Base-by-base conservation (phyloP, 2,797 vertebrate species). In the Hylomyscus alleni region DNA sequence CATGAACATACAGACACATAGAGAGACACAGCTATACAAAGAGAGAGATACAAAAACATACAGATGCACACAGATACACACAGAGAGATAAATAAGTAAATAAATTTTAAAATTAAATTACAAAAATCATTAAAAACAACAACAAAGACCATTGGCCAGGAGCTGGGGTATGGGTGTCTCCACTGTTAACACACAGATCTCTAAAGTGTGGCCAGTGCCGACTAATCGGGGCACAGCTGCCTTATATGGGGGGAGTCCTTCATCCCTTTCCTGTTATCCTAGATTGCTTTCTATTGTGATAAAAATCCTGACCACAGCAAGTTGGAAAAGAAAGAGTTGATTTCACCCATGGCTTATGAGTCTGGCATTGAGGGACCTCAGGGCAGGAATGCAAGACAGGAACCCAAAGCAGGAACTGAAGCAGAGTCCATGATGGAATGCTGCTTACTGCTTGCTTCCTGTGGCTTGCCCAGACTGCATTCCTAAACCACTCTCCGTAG, bases 221-320 rank as follows among this genome's bases (percentile, higher is more conserved):
- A 54, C 20, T 19, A 29, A 34, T 58, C 12, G 1, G 8, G 34
- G 40, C 14, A 3, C 50, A 13, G n/a, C n/a, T 4, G 20, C n/a
- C 78, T 73, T 5, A 1, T 3, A 0, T 0, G 34, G 31, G 15
- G 4, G 10, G 26, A 6, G 31, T 1, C 37, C 52, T 37, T n/a
- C 69, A 8, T 56, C 60, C 22, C n/a, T 7, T 37, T 19, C 34
- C n/a, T 47, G 60, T 65, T 34, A 40, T 47, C 29, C 82, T 34
- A 13, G 10, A 20, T 31, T 40, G 26, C 2, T 31, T 62, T 47
- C 26, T 62, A 84, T 47, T 31, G 58, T 62, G 82, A 62, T 60
- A 44, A 62, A 84, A 31, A 83, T 62, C 47, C 81, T 84, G 40
- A 65, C 40, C 82, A 34, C 58, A 65, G 60, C 40, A 65, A 22